Conservation (phyloP, 2,113 vertebrate genomes). For the Riparia riparia region DNA sequence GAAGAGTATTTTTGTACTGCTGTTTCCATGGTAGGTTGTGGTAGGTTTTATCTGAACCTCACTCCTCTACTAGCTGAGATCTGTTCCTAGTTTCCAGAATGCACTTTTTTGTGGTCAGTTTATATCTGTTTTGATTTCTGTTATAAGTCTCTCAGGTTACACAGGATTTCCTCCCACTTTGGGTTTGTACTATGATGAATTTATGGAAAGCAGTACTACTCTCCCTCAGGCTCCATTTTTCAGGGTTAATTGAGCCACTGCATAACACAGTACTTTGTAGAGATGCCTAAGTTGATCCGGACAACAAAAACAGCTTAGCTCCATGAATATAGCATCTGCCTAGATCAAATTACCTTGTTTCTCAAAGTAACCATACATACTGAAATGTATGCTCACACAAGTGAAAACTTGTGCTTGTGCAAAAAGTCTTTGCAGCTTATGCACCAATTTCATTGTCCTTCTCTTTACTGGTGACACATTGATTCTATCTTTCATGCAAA, state of each 20-base stretch:
- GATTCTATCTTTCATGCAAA: not conserved
- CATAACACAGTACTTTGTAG: not conserved
- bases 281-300: not conserved
- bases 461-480: not conserved
- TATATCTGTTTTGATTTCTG: not conserved
- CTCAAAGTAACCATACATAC: not conserved
- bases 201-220: not conserved
- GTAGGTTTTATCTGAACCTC: not conserved
- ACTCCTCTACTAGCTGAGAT: not conserved
- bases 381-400: fast-evolving
- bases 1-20: not conserved
- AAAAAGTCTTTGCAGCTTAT: not conserved
- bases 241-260: not conserved
- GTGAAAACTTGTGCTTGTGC: not conserved
- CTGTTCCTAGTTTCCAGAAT: not conserved
- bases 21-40: not conserved
- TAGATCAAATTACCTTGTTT: not conserved
- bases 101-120: not conserved
- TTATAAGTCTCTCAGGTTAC: not conserved
- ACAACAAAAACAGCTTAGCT: not conserved
- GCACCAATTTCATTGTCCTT: not conserved
- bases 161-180: not conserved
- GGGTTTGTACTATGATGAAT: not conserved
- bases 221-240: not conserved
- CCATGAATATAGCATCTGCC: not conserved